Percentiles rank a stretch among this genome's conserved stretches.
phyloP scores from a whole-genome alignment of 2,888 invertebrate genomes.

The Euplexia lucipara region DNA sequence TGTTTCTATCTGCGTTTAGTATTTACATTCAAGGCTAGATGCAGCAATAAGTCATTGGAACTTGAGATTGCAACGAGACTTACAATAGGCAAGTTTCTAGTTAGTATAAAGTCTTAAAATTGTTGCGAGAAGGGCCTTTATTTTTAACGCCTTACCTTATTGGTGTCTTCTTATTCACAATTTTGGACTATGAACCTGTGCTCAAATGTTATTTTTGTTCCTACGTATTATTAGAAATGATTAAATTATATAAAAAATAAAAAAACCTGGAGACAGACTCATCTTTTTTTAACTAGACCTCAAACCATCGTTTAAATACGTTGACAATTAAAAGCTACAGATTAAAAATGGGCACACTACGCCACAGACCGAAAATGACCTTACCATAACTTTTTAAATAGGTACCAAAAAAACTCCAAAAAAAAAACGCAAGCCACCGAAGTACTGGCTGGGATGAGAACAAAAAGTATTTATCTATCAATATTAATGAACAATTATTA shows the following conservation, averaged over 20 bases:
- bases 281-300: no score
- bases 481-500: constrained; percentile 69
- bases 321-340: no score
- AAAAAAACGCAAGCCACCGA: constrained; percentile 20
- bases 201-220: no score
- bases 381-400: no score
- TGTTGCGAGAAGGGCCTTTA: background rate
- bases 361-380: background rate
- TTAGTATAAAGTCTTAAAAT: constrained; percentile 2
- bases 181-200: no score
- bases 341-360: no score
- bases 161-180: background rate
- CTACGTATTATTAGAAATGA: no score
- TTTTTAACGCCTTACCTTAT: background rate
- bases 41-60: constrained; percentile 41
- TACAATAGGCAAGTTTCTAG: constrained; percentile 38
- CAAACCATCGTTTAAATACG: no score
- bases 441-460: constrained; percentile 48
- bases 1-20: constrained; percentile 30
- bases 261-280: no score
- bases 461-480: constrained; percentile 62
- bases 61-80: constrained; percentile 30
- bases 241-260: no score
- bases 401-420: constrained; percentile 6
- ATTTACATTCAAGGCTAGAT: constrained; percentile 49